phyloP scores from a whole-genome alignment of 2,888 invertebrate genomes.

The Sesamia inferens region DNA sequence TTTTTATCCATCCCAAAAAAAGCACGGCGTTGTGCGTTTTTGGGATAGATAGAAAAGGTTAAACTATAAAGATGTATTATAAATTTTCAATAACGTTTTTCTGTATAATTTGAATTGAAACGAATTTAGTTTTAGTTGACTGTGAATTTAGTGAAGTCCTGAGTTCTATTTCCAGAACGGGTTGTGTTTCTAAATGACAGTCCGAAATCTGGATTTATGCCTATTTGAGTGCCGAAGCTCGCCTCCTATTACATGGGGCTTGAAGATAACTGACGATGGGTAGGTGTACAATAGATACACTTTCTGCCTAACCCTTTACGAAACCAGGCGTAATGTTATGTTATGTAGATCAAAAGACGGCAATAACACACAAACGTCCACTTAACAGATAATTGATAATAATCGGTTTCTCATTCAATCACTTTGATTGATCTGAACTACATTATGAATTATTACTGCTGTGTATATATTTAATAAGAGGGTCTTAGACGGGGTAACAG shows the following conservation, averaged over 20 bases:
- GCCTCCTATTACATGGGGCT: neutral
- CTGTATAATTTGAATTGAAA: neutral
- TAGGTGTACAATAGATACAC: neutral
- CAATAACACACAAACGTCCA: neutral
- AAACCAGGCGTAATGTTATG: neutral
- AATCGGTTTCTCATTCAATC: slow-evolving; percentile 6
- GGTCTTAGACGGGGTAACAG: neutral
- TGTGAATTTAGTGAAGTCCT: too few species aligned
- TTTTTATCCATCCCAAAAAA: too few species aligned
- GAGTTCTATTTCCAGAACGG: neutral
- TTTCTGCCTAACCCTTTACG: neutral
- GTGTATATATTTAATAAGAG: slow-evolving; percentile 3
- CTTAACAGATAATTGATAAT: neutral
- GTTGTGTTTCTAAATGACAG: neutral
- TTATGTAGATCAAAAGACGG: neutral
- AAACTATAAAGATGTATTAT: too few species aligned
- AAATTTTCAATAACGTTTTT: too few species aligned
- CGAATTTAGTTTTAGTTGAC: neutral
- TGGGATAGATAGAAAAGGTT: too few species aligned
- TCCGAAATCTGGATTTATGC: neutral
- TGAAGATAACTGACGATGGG: neutral
- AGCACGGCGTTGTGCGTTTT: too few species aligned
- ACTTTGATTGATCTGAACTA: slow-evolving; percentile 27
- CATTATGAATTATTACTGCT: slow-evolving; percentile 18
- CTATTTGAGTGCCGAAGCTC: neutral